Conservation (phyloP, 2,888 invertebrate genomes). For the Sphecodes monilicornis region DNA sequence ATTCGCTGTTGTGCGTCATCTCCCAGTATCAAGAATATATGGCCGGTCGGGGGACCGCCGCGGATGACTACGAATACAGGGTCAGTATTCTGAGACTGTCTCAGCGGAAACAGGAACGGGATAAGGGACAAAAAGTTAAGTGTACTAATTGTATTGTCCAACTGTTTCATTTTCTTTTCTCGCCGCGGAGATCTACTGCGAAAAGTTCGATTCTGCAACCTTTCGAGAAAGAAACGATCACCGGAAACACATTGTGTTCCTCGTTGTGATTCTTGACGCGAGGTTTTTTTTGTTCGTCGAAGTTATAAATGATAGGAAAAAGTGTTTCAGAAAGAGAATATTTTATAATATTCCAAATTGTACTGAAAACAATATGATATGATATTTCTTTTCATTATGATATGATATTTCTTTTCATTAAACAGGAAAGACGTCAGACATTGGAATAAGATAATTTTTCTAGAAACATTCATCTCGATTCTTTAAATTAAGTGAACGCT, state of each 20-base stretch:
- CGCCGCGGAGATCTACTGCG: background rate
- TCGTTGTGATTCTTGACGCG: no score
- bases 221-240: no score
- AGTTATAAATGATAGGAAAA: background rate
- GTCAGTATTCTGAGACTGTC: conserved; percentile 82
- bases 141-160: conserved; percentile 54
- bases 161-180: conserved; percentile 14
- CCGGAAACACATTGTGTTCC: no score
- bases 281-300: background rate
- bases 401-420: no score
- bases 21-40: conserved; percentile 94
- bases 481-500: no score
- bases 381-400: no score
- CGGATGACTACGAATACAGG: conserved; percentile 87
- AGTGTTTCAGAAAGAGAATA: background rate
- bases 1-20: conserved; percentile 93
- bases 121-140: conserved; percentile 67
- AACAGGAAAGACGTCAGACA: no score
- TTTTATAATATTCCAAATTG: no score
- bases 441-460: no score
- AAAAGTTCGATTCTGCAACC: no score
- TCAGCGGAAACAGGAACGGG: conserved; percentile 56
- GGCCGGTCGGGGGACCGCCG: conserved; percentile 90
- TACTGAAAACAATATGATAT: no score
- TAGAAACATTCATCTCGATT: no score